A percentile compares a stretch with the other conserved stretches of the same genome.
Evolutionary conservation across 2,113 vertebrate genomes (phyloP).

Genomic region (Trogon melanurus): DNA sequence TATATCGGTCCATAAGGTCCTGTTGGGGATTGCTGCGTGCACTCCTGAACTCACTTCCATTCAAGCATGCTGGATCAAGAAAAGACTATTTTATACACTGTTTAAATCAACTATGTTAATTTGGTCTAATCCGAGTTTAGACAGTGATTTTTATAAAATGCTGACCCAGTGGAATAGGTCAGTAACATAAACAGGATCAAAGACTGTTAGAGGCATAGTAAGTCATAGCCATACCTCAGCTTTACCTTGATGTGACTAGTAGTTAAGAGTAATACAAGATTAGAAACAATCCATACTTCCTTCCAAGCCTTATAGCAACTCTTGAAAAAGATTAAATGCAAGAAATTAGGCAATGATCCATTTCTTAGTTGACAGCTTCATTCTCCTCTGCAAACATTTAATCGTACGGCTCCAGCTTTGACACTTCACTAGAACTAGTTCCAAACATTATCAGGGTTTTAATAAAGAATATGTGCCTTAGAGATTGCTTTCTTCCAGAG

Average conservation of each 20-base stretch:
- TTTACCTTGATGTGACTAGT: not conserved
- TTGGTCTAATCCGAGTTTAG: not conserved
- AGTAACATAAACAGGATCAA: not conserved
- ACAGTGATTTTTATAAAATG: not conserved
- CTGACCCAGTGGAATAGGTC: not conserved
- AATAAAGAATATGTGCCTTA: not conserved
- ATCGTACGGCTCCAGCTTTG: not conserved
- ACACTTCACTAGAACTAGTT: not conserved
- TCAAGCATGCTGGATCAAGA: not conserved
- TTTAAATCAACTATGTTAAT: not conserved
- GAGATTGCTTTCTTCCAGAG: not conserved
- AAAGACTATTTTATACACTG: not conserved
- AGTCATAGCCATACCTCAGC: not conserved
- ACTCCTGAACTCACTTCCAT: not conserved
- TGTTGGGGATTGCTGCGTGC: not conserved
- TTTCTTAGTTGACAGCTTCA: not conserved
- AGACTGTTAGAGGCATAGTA: rapidly evolving
- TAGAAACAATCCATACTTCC: not conserved
- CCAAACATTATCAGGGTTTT: not conserved
- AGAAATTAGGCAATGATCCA: not conserved
- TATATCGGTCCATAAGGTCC: not conserved
- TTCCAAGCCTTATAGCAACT: not conserved
- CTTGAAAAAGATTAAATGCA: not conserved
- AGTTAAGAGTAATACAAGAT: not conserved
- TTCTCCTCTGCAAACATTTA: not conserved